Evolutionary conservation across 2,888 invertebrate genomes (phyloP).

Genomic region (Ochropleura plecta): DNA sequence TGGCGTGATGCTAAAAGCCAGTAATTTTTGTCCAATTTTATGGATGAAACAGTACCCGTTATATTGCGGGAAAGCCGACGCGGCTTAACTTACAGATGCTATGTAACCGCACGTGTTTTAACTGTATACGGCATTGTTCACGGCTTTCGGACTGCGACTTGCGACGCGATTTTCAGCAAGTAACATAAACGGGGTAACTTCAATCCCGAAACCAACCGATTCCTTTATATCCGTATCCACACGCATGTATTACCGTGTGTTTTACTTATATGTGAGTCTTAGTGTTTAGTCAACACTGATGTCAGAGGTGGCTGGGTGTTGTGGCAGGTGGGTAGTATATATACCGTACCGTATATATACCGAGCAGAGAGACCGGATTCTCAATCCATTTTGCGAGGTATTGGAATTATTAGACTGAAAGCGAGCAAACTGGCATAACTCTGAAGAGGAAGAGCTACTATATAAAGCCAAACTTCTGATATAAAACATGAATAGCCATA

Average conservation of each 20-base stretch:
- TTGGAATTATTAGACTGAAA: neutral
- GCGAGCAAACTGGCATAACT: neutral
- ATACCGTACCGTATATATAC: neutral
- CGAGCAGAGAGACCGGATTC: neutral
- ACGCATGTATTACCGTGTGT: constrained; percentile 3
- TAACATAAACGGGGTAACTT: too few relatives aligned
- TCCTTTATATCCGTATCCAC: too few relatives aligned
- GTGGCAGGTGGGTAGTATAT: neutral
- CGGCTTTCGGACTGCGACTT: too few relatives aligned
- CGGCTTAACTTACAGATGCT: neutral
- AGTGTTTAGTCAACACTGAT: constrained; percentile 5
- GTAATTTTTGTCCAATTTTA: constrained; percentile 23
- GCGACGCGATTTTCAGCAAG: too few relatives aligned
- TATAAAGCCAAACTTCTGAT: neutral
- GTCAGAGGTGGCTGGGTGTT: neutral
- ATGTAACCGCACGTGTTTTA: constrained; percentile 13
- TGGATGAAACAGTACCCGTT: constrained; percentile 6
- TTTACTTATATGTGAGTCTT: neutral
- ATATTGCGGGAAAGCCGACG: neutral
- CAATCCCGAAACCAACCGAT: too few relatives aligned
- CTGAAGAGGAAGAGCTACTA: neutral
- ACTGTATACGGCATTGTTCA: too few relatives aligned
- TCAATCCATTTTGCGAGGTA: too few relatives aligned
- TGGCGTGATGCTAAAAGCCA: constrained; percentile 17
- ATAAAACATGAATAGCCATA: neutral